phyloP scores from a whole-genome alignment of 2,797 vertebrate species.

The Mastacembelus armatus region DNA sequence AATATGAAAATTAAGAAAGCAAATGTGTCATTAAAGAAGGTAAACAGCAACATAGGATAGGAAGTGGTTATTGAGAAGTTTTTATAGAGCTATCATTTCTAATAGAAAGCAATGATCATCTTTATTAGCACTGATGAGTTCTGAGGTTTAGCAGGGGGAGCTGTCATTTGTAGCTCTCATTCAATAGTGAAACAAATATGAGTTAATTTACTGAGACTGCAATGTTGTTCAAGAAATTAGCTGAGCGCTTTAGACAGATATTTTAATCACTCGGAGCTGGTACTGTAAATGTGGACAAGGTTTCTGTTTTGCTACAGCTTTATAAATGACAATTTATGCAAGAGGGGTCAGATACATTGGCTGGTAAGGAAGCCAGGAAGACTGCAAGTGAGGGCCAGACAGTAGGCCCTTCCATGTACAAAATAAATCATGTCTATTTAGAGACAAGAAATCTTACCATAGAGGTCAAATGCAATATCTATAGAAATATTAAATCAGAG shows the following conservation, averaged over 20 bases:
- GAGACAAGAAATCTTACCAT: not conserved
- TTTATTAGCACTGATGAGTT: conserved; percentile 24
- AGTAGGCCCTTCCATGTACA: conserved; percentile 8
- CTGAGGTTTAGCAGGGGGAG: not conserved
- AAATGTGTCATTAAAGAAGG: conserved; percentile 5
- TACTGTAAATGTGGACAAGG: too few species aligned
- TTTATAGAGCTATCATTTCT: not conserved
- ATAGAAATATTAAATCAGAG: too few species aligned
- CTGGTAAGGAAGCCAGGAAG: too few species aligned
- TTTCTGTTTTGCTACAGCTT: too few species aligned
- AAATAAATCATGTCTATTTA: conserved; percentile 17
- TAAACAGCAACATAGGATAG: not conserved
- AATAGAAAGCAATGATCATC: conserved; percentile 14
- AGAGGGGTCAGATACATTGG: too few species aligned
- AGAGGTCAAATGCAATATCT: conserved; percentile 1
- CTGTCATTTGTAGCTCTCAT: conserved; percentile 2
- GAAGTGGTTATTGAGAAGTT: not conserved
- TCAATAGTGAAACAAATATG: conserved; percentile 17
- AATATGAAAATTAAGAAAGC: conserved; percentile 23
- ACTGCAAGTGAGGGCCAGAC: too few species aligned
- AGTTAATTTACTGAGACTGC: conserved; percentile 8
- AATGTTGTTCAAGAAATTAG: not conserved
- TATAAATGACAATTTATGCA: too few species aligned
- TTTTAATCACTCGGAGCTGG: too few species aligned
- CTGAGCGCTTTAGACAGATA: not conserved